Percentiles rank a stretch among this genome's conserved stretches.
Conservation (phyloP, 1,140 invertebrate species). For the Drosophila chauvacae region DNA sequence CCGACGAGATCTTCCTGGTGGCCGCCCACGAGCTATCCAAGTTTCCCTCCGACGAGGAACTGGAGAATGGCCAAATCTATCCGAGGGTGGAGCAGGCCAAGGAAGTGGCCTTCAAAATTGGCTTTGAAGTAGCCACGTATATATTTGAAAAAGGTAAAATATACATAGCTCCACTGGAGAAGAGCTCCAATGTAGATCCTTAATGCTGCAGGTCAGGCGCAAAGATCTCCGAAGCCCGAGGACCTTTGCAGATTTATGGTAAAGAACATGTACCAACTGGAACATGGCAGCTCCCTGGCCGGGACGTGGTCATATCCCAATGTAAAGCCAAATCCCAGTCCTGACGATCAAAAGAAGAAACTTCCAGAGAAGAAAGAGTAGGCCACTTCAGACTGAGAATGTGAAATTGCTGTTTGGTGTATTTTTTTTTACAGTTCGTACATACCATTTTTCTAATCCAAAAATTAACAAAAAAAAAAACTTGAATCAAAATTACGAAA, state of each 20-base stretch:
- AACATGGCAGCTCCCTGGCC: slow-evolving; percentile 88
- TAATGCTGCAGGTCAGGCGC: slow-evolving; percentile 88
- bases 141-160: slow-evolving; percentile 92
- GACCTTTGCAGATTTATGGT: slow-evolving; percentile 90
- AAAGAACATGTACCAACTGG: slow-evolving; percentile 90
- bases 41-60: slow-evolving; percentile 90
- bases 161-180: too few relatives aligned
- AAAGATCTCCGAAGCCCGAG: slow-evolving; percentile 89
- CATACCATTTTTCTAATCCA: not conserved
- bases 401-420: not conserved
- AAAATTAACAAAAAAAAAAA: not conserved
- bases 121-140: slow-evolving; percentile 92
- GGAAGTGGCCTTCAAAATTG: slow-evolving; percentile 94
- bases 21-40: slow-evolving; percentile 93
- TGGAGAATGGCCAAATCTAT: slow-evolving; percentile 94
- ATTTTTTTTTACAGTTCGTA: not conserved
- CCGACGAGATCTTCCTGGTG: slow-evolving; percentile 94
- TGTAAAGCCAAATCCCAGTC: slow-evolving; percentile 12
- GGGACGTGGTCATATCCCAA: slow-evolving; percentile 50
- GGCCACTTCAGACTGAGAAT: not conserved
- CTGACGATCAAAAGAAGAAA: not conserved
- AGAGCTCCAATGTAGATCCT: too few relatives aligned
- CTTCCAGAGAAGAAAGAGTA: slow-evolving; percentile 11
- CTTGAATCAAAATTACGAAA: not conserved
- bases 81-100: slow-evolving; percentile 94